Evolutionary conservation across 2,888 invertebrate genomes (phyloP).

Genomic region (Morpho deidamia): DNA sequence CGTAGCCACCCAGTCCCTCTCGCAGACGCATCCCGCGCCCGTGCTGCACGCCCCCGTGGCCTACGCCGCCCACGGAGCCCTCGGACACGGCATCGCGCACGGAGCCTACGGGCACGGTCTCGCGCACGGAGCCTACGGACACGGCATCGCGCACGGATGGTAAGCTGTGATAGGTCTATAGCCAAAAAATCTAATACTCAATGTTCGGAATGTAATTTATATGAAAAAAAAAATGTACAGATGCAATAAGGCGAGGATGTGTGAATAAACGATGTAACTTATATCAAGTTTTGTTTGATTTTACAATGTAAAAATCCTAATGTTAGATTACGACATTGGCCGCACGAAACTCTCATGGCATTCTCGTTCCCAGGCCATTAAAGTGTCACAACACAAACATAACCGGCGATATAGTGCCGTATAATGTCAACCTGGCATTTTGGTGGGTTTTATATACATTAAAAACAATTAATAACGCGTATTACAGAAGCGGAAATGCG

Average conservation of each 20-base stretch:
- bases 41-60: slow-evolving; percentile 44
- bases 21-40: slow-evolving; percentile 62
- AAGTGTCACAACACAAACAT: slow-evolving; percentile 20
- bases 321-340: slow-evolving; percentile 7
- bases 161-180: slow-evolving; percentile 66
- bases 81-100: slow-evolving; percentile 38
- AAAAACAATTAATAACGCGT: slow-evolving; percentile 1
- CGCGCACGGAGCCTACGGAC: slow-evolving; percentile 33
- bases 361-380: slow-evolving; percentile 18
- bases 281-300: slow-evolving; percentile 21
- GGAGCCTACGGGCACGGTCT: slow-evolving; percentile 43
- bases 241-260: slow-evolving; percentile 65
- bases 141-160: slow-evolving; percentile 52
- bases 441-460: neutral
- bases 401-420: neutral
- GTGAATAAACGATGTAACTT: slow-evolving; percentile 66
- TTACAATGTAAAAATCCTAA: slow-evolving; percentile 5
- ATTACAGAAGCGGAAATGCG: slow-evolving; percentile 8
- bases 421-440: slow-evolving; percentile 18
- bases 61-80: slow-evolving; percentile 33
- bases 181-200: slow-evolving; percentile 66
- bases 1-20: slow-evolving; percentile 54
- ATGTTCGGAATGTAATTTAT: slow-evolving; percentile 65
- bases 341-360: slow-evolving; percentile 15
- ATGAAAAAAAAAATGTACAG: slow-evolving; percentile 53